Evolutionary conservation across 2,797 vertebrate species (phyloP), one percentile per base, ranked within the genome.

Genomic region (Ciconia nigra): DNA sequence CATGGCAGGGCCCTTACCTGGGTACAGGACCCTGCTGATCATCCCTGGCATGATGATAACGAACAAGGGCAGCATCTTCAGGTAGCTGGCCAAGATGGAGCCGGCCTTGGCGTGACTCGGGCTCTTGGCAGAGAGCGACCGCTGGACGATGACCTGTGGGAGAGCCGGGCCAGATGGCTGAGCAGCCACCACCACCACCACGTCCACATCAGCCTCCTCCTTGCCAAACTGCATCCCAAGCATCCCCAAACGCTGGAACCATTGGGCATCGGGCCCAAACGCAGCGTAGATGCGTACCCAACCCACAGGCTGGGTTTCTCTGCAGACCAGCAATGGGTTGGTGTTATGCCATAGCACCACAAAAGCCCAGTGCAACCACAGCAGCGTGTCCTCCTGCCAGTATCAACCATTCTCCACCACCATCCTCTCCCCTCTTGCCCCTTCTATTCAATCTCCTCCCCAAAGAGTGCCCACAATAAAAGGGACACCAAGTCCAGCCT

Each of bases 1-100:
- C 10, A 0, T 0, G 10, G 14, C 7, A 2, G 4, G 8, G 13
- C 12, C 26, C 94, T 96, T 98, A 99, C 99, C 99, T 98, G 99
- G 99, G 94, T 99, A 99, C 59, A 99, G 98, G 5, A 98, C 98
- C 37, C 99, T 98, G 98, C 99, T 99, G 97, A 99, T 99, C 99
- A 99, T 99, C 92, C 99, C 99, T 1, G 99, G 99, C 95, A 99
- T 98, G 94, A 99, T 94, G 90, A 99, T 99, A 93, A 99, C 96
- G 80, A 99, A 98, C 98, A 99, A 98, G 57, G 99, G 98, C 89
- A 99, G 98, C 98, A 99, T 98, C 98, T 99, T 99, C 96, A 99
- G 98, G 98, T 99, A 99, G 93, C 99, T 98, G 39, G 99, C 99
- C 46, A 99, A 97, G 97, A 99, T 98, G 35, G 99, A 99, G 6